A percentile compares a stretch with the other conserved stretches of the same genome.
These are phyloP conservation scores for Aethes cnicana DNA, from an alignment of 2,888 invertebrate species.

Conservation along the genomic window DNA sequence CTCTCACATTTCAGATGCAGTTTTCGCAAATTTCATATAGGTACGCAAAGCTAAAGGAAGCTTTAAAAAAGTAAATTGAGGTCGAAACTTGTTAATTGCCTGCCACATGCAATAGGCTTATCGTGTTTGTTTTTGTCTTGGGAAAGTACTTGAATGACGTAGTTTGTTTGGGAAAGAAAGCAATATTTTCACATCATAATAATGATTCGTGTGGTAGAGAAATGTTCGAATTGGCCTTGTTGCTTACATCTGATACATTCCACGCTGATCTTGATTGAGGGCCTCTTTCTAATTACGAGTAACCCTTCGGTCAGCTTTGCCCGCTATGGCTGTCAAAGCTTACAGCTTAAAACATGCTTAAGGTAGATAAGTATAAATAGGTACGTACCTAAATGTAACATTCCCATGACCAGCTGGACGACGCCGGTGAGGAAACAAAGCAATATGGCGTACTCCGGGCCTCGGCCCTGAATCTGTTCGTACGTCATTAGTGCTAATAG, in stretches of 20 bases:
- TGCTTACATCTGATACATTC: too few relatives aligned
- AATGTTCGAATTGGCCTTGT: too few relatives aligned
- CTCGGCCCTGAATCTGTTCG: constrained; percentile 87
- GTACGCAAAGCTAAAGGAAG: neutral
- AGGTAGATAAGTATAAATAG: too few relatives aligned
- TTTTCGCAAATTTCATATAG: neutral
- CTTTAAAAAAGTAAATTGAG: constrained; percentile 3
- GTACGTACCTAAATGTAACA: constrained; percentile 89
- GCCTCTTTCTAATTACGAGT: too few relatives aligned
- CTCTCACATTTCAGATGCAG: neutral
- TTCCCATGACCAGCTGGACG: constrained; percentile 91
- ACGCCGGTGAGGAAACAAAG: constrained; percentile 92
- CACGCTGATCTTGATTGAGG: too few relatives aligned
- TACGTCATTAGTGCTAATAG: constrained; percentile 95
- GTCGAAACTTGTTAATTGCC: constrained; percentile 16
- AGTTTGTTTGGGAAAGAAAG: neutral
- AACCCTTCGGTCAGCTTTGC: too few relatives aligned
- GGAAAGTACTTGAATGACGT: neutral
- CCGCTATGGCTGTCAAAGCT: too few relatives aligned
- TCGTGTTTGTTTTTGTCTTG: constrained; percentile 1
- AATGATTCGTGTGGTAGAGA: too few relatives aligned
- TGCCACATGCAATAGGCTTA: constrained; percentile 7
- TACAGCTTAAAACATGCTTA: too few relatives aligned
- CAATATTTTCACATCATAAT: too few relatives aligned
- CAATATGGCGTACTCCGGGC: constrained; percentile 90